These are phyloP conservation scores for Leptinotarsa juncta DNA, from an alignment of 2,888 invertebrate species.

Conservation along the genomic window DNA sequence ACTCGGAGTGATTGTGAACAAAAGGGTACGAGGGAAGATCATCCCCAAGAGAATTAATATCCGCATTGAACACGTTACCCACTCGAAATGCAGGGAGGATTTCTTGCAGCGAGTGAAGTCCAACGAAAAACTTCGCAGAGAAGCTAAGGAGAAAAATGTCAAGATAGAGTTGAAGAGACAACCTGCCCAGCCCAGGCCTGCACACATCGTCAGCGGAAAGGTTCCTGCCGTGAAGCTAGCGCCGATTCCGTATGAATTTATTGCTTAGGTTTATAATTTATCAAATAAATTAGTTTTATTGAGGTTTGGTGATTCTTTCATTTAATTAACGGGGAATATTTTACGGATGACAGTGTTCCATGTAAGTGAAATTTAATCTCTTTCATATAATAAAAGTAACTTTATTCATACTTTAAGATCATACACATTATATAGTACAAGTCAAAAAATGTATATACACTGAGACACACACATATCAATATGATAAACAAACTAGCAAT, in stretches of 20 bases:
- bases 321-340: too few relatives aligned
- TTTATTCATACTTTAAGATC: too few relatives aligned
- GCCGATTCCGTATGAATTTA: conserved; percentile 97
- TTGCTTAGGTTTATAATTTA: conserved; percentile 70
- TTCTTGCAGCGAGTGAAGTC: conserved; percentile 94
- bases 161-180: conserved; percentile 82
- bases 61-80: conserved; percentile 96
- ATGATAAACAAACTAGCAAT: too few relatives aligned
- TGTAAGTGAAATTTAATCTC: too few relatives aligned
- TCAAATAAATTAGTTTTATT: too few relatives aligned
- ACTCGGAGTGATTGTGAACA: conserved; percentile 98
- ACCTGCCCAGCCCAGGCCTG: conserved; percentile 86
- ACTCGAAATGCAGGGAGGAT: conserved; percentile 97
- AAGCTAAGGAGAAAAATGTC: conserved; percentile 85
- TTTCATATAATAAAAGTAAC: too few relatives aligned
- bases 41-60: conserved; percentile 97
- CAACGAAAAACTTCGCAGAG: conserved; percentile 86
- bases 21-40: conserved; percentile 94
- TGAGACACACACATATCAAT: too few relatives aligned
- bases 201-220: conserved; percentile 87
- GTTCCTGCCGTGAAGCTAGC: conserved; percentile 86
- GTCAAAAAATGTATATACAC: too few relatives aligned
- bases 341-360: too few relatives aligned
- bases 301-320: too few relatives aligned
- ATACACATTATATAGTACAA: too few relatives aligned